Conservation (phyloP, 2,797 vertebrate species). For the Sebastes alutus region DNA sequence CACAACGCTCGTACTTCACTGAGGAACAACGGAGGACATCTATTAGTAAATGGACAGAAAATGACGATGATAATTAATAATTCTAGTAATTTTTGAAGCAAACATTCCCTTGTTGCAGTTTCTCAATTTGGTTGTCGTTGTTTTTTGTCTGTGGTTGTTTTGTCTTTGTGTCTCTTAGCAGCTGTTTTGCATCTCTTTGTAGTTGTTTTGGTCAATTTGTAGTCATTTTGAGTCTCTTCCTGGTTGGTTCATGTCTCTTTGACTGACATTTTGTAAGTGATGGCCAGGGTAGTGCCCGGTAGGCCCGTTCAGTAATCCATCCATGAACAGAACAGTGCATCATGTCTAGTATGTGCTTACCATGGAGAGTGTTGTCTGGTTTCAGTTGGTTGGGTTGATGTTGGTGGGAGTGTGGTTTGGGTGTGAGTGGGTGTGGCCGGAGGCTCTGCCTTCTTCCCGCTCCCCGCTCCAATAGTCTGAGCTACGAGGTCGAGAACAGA, state of each 20-base stretch:
- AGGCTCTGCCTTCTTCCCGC: slow-evolving; percentile 81
- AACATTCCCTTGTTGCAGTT: neutral
- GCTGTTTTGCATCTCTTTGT: neutral
- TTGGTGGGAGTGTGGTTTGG: slow-evolving; percentile 12
- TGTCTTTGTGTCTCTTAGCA: no score
- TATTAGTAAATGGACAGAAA: neutral
- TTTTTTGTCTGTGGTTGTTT: no score
- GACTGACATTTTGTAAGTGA: no score
- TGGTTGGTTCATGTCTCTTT: no score
- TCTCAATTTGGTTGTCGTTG: neutral
- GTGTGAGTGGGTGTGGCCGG: slow-evolving; percentile 3
- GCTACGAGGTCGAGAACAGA: slow-evolving; percentile 90
- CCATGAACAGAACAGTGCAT: neutral
- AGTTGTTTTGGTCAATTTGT: neutral
- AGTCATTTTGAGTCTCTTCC: no score
- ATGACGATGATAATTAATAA: no score
- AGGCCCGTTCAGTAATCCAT: no score
- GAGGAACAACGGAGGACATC: slow-evolving; percentile 10
- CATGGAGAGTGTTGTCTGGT: slow-evolving; percentile 41
- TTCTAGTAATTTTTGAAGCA: neutral
- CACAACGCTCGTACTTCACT: slow-evolving; percentile 92
- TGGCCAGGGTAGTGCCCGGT: no score
- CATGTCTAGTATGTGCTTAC: slow-evolving; percentile 30
- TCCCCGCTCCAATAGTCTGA: slow-evolving; percentile 86
- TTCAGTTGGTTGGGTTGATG: neutral